phyloP scores from a whole-genome alignment of 2,113 vertebrate species.

The Microtus richardsoni region DNA sequence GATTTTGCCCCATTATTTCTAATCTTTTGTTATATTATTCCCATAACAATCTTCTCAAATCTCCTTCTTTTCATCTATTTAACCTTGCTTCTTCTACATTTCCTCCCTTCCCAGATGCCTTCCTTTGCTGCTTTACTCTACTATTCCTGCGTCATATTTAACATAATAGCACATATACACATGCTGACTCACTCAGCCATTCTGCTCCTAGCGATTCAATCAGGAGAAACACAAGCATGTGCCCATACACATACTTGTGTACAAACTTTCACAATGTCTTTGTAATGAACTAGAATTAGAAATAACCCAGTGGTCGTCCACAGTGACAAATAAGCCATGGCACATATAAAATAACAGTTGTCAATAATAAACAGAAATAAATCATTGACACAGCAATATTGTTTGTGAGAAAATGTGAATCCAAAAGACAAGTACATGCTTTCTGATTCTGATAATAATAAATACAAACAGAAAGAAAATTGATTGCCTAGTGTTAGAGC shows the following conservation, averaged over 20 bases:
- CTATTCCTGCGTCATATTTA: not conserved
- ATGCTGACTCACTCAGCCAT: not conserved
- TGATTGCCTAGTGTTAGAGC: not conserved
- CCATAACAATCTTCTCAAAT: not conserved
- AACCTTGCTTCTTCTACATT: not conserved
- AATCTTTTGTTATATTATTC: not conserved
- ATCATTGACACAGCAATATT: not conserved
- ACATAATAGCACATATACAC: not conserved
- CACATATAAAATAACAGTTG: not conserved
- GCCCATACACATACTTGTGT: not conserved
- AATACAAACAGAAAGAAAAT: constrained; percentile 33
- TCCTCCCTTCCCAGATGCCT: not conserved
- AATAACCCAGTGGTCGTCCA: not conserved
- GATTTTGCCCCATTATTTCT: not conserved
- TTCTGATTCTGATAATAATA: constrained; percentile 26
- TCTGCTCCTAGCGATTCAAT: not conserved
- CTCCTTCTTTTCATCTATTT: not conserved
- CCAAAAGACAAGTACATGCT: not conserved
- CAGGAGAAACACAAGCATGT: constrained; percentile 1
- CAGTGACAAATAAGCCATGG: not conserved
- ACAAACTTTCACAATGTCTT: not conserved
- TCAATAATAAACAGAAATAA: not conserved
- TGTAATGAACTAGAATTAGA: not conserved
- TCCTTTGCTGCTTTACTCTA: not conserved
- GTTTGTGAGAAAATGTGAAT: not conserved